Evolutionary conservation across 2,797 vertebrate genomes (phyloP), one percentile per base, ranked within the genome.

Genomic region (Coregonus suidteri): DNA sequence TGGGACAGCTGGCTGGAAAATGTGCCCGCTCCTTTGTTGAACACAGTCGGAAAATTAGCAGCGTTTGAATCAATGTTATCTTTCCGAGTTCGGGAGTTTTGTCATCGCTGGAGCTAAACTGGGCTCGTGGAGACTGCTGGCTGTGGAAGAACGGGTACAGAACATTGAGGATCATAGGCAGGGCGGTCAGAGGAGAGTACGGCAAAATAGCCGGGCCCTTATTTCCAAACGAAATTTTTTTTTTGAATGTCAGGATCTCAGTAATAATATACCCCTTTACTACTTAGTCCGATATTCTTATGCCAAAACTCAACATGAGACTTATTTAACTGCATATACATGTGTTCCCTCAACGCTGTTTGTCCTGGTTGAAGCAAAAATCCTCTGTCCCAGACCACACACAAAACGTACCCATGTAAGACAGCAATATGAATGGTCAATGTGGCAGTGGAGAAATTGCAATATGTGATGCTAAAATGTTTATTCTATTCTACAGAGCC

Each of bases 1-100:
- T 64, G 69, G 37, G 75, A 81, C 64, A 75, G 52, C 70, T 67
- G 66, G 14, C 73, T 78, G 67, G 59, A 83, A 82, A 86, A 79
- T 75, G 31, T 51, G 62, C 79, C 34, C n/a, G 13, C 64, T 30
- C 34, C 30, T 74, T 70, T 66, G 51, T 74, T 75, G 37, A 77
- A 77, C 47, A 62, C 79, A 68, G 59, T 77, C 41, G 56, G 69
- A 78, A 75, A 68, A 76, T 78, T 51, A 74, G 47, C 51, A 81
- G 62, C 62, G 64, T 77, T 70, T 75, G 52, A 73, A 51, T 77
- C 69, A 72, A 72, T 73, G 66, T 81, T 75, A 77, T 82, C 35
- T 84, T 78, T 77, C 9, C 34, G 18, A 74, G 71, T 41, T 71
- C 34, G 75, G 13, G 64, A 66, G 70, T 71, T 75, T 78, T 52